Percentiles rank a stretch among this genome's conserved stretches.
These are phyloP conservation scores for Andrena camellia DNA, from an alignment of 2,888 invertebrate genomes.

Conservation along the genomic window DNA sequence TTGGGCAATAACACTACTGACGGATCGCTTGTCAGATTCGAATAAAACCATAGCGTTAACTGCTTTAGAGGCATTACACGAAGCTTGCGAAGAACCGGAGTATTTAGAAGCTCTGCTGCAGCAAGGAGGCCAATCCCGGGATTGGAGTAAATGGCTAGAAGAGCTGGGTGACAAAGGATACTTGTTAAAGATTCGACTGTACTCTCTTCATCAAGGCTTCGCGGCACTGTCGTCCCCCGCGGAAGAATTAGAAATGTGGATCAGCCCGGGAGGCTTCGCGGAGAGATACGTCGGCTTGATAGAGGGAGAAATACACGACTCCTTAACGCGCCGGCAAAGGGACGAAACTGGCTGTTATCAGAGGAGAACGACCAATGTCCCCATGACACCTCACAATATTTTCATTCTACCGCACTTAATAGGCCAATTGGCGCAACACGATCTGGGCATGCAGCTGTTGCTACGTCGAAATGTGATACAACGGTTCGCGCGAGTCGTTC, in stretches of 20 bases:
- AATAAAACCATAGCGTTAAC: conserved; percentile 92
- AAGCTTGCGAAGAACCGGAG: conserved; percentile 93
- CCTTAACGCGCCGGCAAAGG: conserved; percentile 93
- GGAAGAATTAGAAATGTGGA: conserved; percentile 83
- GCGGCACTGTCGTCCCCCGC: conserved; percentile 83
- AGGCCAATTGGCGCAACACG: conserved; percentile 92
- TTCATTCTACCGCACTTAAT: conserved; percentile 92
- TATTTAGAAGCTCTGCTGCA: conserved; percentile 79
- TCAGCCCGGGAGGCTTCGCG: conserved; percentile 80
- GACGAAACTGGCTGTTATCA: conserved; percentile 92
- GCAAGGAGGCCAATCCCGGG: conserved; percentile 71
- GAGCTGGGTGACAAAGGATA: conserved; percentile 87
- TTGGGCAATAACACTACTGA: conserved; percentile 95
- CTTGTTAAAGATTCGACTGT: conserved; percentile 86
- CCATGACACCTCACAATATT: conserved; percentile 86
- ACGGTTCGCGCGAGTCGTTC: conserved; percentile 84
- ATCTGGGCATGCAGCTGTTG: conserved; percentile 87
- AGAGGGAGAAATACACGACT: conserved; percentile 95
- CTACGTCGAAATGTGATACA: conserved; percentile 86
- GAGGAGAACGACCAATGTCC: conserved; percentile 88
- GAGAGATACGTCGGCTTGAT: conserved; percentile 93
- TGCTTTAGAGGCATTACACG: conserved; percentile 94
- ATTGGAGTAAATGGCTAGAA: conserved; percentile 85
- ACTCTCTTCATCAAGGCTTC: conserved; percentile 86
- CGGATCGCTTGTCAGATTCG: conserved; percentile 94